phyloP scores from a whole-genome alignment of 2,888 invertebrate genomes.

The Phortica magna region DNA sequence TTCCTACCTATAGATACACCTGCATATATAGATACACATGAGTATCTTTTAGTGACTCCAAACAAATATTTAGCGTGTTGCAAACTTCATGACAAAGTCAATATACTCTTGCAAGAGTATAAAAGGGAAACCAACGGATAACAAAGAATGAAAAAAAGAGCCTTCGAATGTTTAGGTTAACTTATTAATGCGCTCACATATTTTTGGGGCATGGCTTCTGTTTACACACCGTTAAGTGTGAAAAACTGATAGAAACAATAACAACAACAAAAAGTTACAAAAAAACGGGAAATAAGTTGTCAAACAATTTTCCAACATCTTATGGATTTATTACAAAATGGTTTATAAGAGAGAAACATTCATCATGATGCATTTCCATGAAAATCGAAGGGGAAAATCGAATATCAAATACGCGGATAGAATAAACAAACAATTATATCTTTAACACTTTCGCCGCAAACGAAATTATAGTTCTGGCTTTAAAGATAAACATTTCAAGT shows the following conservation, averaged over 20 bases:
- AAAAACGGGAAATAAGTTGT: background rate
- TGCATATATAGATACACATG: too few relatives aligned
- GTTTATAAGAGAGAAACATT: background rate
- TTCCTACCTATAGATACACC: too few relatives aligned
- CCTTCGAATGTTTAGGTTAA: constrained; percentile 4
- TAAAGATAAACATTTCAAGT: constrained; percentile 24
- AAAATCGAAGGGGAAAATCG: background rate
- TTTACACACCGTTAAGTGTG: background rate
- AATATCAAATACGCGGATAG: background rate
- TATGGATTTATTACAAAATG: constrained; percentile 28
- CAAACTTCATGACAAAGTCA: too few relatives aligned
- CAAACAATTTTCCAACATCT: background rate
- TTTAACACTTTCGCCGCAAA: constrained; percentile 12
- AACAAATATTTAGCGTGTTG: too few relatives aligned
- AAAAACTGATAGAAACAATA: background rate
- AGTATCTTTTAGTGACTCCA: too few relatives aligned
- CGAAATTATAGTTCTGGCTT: background rate
- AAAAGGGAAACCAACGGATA: background rate
- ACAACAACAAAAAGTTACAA: background rate
- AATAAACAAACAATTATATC: constrained; percentile 15
- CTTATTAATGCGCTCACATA: background rate
- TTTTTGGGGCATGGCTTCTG: background rate
- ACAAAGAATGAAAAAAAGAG: background rate
- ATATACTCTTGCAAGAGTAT: background rate
- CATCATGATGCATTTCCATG: constrained; percentile 10